Conservation (phyloP, 2,888 invertebrate species). For the Caprella mutica region DNA sequence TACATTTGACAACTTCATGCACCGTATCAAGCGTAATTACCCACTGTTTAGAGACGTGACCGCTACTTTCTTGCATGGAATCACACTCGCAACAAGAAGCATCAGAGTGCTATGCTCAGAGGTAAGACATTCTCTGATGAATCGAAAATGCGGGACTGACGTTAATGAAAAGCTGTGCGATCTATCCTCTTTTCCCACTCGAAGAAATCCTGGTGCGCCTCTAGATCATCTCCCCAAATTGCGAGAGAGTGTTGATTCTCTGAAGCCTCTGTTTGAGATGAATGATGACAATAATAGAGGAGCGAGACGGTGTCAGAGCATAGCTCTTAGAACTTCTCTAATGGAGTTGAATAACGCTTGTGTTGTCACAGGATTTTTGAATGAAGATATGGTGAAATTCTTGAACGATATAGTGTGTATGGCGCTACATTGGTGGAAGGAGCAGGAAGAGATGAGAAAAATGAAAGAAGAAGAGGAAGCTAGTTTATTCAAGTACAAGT, state of each 20-base stretch:
- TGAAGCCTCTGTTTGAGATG: conserved; percentile 5
- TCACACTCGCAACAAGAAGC: conserved; percentile 19
- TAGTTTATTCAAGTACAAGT: conserved; percentile 46
- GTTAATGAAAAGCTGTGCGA: neutral
- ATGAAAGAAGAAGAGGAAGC: conserved; percentile 60
- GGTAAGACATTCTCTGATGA: neutral
- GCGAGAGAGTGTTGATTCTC: neutral
- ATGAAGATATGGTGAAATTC: conserved; percentile 6
- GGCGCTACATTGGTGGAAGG: conserved; percentile 61
- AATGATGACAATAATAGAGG: conserved; percentile 14
- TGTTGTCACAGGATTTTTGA: conserved; percentile 11
- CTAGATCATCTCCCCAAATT: conserved; percentile 13
- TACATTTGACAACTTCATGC: conserved; percentile 47
- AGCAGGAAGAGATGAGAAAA: conserved; percentile 57
- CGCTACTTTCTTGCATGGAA: conserved; percentile 55
- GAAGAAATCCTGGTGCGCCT: conserved; percentile 15
- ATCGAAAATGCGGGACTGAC: conserved; percentile 3
- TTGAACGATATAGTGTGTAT: conserved; percentile 49
- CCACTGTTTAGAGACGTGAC: conserved; percentile 67
- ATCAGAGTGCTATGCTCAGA: conserved; percentile 13
- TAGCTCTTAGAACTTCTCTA: conserved; percentile 15
- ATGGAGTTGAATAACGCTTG: conserved; percentile 18
- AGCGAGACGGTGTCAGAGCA: conserved; percentile 6
- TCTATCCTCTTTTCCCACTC: conserved; percentile 17
- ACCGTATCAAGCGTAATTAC: conserved; percentile 37